phyloP scores from a whole-genome alignment of 1,140 invertebrate genomes.

The Agraylea sexmaculata region DNA sequence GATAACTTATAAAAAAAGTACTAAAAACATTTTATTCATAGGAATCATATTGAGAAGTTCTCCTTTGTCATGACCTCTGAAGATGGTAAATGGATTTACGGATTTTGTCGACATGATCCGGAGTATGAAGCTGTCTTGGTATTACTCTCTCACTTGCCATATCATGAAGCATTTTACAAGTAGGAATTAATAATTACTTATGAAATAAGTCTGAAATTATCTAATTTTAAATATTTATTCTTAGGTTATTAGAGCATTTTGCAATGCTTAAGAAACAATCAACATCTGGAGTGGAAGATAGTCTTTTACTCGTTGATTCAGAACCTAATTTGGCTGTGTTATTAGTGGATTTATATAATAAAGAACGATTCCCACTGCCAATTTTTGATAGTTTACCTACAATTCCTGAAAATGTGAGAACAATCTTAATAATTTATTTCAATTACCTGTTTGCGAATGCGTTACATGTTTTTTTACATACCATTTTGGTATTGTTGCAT shows the following conservation, averaged over 20 bases:
- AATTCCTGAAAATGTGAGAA: conserved; percentile 12
- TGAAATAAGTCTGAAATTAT: neutral
- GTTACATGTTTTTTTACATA: neutral
- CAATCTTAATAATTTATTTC: neutral
- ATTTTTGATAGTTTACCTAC: conserved; percentile 1
- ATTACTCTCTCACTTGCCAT: conserved; percentile 62
- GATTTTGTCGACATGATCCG: conserved; percentile 71
- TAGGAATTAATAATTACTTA: conserved; percentile 29
- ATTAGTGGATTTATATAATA: neutral
- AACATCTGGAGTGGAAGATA: neutral
- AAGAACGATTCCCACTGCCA: neutral
- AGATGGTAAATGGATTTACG: conserved; percentile 79
- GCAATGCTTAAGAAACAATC: neutral
- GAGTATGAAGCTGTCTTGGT: conserved; percentile 54
- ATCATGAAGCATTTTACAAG: conserved; percentile 80
- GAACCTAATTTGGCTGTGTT: conserved; percentile 1
- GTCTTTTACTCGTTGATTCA: conserved; percentile 2
- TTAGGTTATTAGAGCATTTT: conserved; percentile 10
- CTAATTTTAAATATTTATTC: neutral
- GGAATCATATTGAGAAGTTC: conserved; percentile 65
- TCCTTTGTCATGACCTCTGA: conserved; percentile 76
- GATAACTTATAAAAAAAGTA: no score
- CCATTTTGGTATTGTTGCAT: neutral
- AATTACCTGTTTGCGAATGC: neutral
- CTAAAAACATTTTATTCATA: conserved; percentile 40